phyloP scores from a whole-genome alignment of 2,797 vertebrate species.

The Loris lydekkerianus region DNA sequence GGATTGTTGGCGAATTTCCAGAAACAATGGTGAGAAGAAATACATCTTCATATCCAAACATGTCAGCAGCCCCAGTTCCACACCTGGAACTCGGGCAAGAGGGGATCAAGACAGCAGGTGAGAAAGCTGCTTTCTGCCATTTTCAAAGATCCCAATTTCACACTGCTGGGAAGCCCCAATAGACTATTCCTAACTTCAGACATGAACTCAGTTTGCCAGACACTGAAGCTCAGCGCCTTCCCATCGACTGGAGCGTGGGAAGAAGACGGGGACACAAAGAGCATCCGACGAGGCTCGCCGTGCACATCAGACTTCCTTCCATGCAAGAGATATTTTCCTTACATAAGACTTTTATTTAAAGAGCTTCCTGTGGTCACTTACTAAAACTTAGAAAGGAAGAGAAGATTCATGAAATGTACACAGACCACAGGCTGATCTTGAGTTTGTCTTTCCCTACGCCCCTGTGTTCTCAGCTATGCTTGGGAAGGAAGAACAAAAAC shows the following conservation, averaged over 20 bases:
- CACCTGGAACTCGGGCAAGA: not conserved
- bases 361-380: not conserved
- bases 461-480: not conserved
- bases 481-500: not conserved
- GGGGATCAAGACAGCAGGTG: not conserved
- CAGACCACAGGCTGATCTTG: not conserved
- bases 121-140: not conserved
- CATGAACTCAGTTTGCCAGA: not conserved
- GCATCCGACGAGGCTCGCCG: not conserved
- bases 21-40: not conserved
- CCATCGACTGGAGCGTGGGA: accelerated
- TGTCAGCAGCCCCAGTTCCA: not conserved
- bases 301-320: not conserved
- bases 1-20: not conserved
- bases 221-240: not conserved
- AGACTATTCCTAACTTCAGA: not conserved
- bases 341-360: not conserved
- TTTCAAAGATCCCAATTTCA: not conserved
- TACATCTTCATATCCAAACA: not conserved
- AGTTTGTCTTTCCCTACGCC: not conserved
- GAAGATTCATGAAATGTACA: not conserved
- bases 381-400: not conserved
- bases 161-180: not conserved
- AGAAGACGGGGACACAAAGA: not conserved
- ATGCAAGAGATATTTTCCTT: not conserved